Conservation (phyloP, 2,113 vertebrate genomes). For the Calypte anna region DNA sequence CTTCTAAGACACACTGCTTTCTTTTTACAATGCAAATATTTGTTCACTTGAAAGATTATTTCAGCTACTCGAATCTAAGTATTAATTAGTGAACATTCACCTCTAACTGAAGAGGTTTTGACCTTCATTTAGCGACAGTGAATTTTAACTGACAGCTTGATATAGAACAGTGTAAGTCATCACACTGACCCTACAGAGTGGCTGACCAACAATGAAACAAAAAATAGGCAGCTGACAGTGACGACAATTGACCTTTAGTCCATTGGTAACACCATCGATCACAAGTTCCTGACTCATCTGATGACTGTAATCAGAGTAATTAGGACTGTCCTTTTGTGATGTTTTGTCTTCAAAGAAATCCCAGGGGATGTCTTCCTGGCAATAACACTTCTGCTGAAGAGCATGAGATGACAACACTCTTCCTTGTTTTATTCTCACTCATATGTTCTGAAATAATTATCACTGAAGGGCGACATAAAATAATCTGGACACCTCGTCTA, state of each 20-base stretch:
- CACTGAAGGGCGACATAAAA: not conserved
- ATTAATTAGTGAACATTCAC: not conserved
- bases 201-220: not conserved
- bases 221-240: not conserved
- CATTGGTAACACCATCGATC: not conserved
- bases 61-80: not conserved
- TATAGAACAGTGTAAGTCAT: not conserved
- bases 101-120: not conserved
- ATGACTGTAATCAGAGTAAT: not conserved
- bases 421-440: not conserved
- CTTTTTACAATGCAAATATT: not conserved
- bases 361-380: not conserved
- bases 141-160: not conserved
- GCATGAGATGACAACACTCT: not conserved
- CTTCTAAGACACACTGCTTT: not conserved
- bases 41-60: not conserved
- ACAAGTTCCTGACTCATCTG: not conserved
- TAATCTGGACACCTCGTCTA: not conserved
- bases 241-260: not conserved
- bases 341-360: constrained; percentile 6
- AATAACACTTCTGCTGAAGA: not conserved
- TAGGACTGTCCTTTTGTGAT: not conserved
- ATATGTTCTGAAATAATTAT: not conserved
- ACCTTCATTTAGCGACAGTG: not conserved
- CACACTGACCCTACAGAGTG: fast-evolving